Percentiles rank a stretch among this genome's conserved stretches.
Evolutionary conservation across 2,113 vertebrate species (phyloP).

Genomic region (Grus americana): DNA sequence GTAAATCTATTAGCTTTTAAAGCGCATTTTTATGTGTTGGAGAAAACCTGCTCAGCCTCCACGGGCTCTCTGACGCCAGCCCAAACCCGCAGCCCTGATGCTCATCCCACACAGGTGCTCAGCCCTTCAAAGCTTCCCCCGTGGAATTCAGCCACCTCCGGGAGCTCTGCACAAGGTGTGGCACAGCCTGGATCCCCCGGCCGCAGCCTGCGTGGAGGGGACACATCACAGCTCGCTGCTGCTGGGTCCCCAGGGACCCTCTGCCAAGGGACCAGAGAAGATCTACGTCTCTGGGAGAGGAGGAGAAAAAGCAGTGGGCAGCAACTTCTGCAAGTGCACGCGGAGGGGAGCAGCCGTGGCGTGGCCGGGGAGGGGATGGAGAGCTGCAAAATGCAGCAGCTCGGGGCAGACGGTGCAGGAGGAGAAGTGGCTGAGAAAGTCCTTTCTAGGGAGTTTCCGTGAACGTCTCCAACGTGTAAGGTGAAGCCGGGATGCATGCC

Average conservation of each 20-base stretch:
- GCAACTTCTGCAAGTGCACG: not conserved
- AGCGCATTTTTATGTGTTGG: not conserved
- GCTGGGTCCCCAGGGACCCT: not conserved
- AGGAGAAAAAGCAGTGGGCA: not conserved
- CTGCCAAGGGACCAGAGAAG: not conserved
- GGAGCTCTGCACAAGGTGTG: not conserved
- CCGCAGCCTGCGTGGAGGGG: not conserved
- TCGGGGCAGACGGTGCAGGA: not conserved
- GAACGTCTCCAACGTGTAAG: not conserved
- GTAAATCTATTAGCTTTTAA: not conserved
- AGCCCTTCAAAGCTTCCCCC: not conserved
- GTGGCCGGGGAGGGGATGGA: not conserved
- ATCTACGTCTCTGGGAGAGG: not conserved
- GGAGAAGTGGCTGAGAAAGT: not conserved
- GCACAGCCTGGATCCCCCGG: not conserved
- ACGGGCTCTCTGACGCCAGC: not conserved
- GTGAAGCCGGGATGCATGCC: not conserved
- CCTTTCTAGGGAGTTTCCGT: not conserved
- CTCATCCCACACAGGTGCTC: not conserved
- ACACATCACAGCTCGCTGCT: not conserved
- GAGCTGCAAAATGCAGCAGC: not conserved
- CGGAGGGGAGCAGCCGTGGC: not conserved
- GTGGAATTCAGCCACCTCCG: not conserved
- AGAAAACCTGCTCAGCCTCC: not conserved
- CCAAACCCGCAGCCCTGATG: fast-evolving